Base-by-base conservation (phyloP, 64 coral and sea anemone genomes). In the Dendrophyllia cribrosa region DNA sequence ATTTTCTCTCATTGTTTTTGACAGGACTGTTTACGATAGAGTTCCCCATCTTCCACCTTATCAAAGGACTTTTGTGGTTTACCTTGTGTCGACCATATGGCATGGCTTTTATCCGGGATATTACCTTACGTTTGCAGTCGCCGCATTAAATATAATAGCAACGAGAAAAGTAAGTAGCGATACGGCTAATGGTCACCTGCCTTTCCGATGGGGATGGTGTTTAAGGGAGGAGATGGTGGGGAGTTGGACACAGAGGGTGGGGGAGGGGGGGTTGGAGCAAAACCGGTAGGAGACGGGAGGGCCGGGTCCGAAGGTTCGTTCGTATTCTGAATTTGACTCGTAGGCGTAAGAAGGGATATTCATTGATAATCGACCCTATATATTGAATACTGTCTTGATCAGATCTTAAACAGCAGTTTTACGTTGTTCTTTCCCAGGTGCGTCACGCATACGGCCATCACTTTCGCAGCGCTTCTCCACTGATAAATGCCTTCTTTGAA, bases 51-150 rank as follows among this genome's bases (percentile, higher is more conserved):
- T 71, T 0, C 8, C 6, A 51, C 68, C 72, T 34, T 53, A 89
- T 46, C 88, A 88, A 17, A 78, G 73, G 46, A 76, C 88, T 16
- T 8, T 93, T 1, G 67, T 80, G 7, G 74, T 61, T 0, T 96
- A 89, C 61, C 16, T 80, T 43, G 59, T 93, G 20, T 96, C 91
- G 17, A 74, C 91, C 3, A 46, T 84, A 58, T 96, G 95, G 95
- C 95, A 96, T 70, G 95, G 95, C 0, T 93, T 96, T 43, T 96
- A 96, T 59, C 89, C 89, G 2, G 95, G 95, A 2, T 96, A 96
- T 67, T 90, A 93, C 5, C 59, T 96, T 0, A 73, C 79, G 12
- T 89, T 96, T 34, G 5, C 77, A 58, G 43, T 59, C 1, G 55
- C 46, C 69, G 75, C 67, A n/a, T 34, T 96, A 26, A 77, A 85